Percentiles rank a stretch among this genome's conserved stretches.
Evolutionary conservation across 2,888 invertebrate genomes (phyloP).

Genomic region (Sphaeridia pumilis): DNA sequence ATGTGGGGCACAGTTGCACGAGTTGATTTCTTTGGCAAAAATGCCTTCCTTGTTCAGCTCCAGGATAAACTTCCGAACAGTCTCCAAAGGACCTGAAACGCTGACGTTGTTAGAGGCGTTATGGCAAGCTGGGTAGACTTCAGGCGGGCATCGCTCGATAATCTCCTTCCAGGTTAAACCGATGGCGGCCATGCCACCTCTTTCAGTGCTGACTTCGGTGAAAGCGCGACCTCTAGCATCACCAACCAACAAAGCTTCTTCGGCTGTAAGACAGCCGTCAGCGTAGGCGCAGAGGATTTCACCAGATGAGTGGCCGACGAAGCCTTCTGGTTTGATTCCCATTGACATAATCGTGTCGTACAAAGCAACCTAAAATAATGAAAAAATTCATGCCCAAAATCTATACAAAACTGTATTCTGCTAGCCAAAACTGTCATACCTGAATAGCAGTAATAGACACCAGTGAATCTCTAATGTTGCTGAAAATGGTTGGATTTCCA

Average conservation of each 20-base stretch:
- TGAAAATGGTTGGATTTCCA: slow-evolving; percentile 50
- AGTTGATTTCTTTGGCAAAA: slow-evolving; percentile 72
- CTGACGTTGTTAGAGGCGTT: slow-evolving; percentile 89
- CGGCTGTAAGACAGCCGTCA: slow-evolving; percentile 84
- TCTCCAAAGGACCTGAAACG: slow-evolving; percentile 69
- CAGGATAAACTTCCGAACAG: slow-evolving; percentile 56
- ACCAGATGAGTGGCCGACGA: slow-evolving; percentile 90
- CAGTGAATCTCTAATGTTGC: slow-evolving; percentile 76
- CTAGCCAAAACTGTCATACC: slow-evolving; percentile 31
- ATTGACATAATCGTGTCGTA: slow-evolving; percentile 67
- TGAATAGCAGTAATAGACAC: slow-evolving; percentile 48
- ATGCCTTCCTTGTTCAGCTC: slow-evolving; percentile 57
- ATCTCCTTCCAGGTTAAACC: slow-evolving; percentile 49
- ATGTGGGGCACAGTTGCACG: slow-evolving; percentile 81
- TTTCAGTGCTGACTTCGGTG: slow-evolving; percentile 36
- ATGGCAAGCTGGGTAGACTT: slow-evolving; percentile 79
- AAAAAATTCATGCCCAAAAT: too few species aligned
- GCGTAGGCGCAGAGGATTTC: slow-evolving; percentile 92
- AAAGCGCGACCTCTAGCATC: slow-evolving; percentile 39
- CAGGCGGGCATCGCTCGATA: slow-evolving; percentile 58
- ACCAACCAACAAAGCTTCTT: slow-evolving; percentile 73
- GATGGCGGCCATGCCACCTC: slow-evolving; percentile 43
- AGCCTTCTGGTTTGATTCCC: slow-evolving; percentile 78
- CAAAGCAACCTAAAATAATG: slow-evolving; percentile 55
- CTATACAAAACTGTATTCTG: too few species aligned